Percentiles rank a stretch among this genome's conserved stretches.
Evolutionary conservation across 2,888 invertebrate species (phyloP).

Genomic region (Beris chalybata): DNA sequence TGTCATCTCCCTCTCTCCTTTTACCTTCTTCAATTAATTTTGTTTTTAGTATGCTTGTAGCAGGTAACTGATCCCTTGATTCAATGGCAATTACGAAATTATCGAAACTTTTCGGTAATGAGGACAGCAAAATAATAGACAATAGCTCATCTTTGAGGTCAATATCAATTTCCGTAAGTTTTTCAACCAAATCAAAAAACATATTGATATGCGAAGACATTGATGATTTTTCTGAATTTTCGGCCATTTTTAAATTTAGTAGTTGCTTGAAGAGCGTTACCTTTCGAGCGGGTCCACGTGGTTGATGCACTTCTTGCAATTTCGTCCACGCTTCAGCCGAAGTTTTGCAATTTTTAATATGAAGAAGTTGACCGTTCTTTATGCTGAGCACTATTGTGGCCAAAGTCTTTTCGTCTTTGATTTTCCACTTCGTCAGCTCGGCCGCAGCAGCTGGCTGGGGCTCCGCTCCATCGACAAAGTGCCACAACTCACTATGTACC

Average conservation of each 20-base stretch:
- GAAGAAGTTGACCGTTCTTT: constrained; percentile 25
- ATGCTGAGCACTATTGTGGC: constrained; percentile 14
- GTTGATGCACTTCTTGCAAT: constrained; percentile 20
- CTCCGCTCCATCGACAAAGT: not conserved
- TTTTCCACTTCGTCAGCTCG: not conserved
- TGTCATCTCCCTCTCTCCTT: not conserved
- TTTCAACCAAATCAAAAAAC: constrained; percentile 7
- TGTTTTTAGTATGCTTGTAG: not conserved
- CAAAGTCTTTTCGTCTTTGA: not conserved
- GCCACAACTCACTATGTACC: not conserved
- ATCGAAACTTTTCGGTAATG: too few species aligned
- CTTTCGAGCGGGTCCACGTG: not conserved
- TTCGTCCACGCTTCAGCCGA: constrained; percentile 27
- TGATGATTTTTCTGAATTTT: constrained; percentile 1
- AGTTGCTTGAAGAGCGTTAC: constrained; percentile 27
- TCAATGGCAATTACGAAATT: too few species aligned
- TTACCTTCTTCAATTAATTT: not conserved
- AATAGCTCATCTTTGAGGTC: not conserved
- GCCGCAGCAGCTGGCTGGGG: not conserved
- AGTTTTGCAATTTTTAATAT: constrained; percentile 24
- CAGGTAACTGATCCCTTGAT: not conserved
- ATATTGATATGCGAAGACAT: constrained; percentile 5
- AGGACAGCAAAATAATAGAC: too few species aligned
- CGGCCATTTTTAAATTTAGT: constrained; percentile 23
- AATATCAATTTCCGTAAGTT: not conserved